phyloP scores from a whole-genome alignment of 2,113 vertebrate species.

The Phoxinus phoxinus region DNA sequence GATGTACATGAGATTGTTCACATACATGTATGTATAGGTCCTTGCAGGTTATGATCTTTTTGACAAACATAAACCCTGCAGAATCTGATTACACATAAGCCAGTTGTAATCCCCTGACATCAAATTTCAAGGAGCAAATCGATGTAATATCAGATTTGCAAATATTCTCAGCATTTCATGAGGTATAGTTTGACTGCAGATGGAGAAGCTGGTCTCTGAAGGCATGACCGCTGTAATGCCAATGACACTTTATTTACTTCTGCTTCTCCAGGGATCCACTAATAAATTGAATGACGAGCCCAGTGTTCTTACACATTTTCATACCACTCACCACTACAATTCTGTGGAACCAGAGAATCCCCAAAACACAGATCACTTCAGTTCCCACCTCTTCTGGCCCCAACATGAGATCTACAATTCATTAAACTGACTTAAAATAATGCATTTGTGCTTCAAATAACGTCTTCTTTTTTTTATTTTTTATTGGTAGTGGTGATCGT shows the following conservation, averaged over 20 bases:
- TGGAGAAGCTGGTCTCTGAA: neutral
- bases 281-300: conserved; percentile 40
- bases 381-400: neutral
- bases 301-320: neutral
- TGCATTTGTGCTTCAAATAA: neutral
- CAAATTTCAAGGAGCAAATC: neutral
- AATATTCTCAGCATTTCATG: conserved; percentile 5
- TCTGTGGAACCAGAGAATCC: neutral
- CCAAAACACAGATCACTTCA: conserved; percentile 20
- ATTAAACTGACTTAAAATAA: neutral
- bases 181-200: neutral
- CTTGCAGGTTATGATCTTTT: neutral
- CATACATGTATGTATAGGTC: neutral
- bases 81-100: neutral
- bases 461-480: too few species aligned
- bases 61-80: neutral
- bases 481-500: neutral
- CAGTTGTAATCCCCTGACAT: neutral
- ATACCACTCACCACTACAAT: neutral
- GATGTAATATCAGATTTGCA: neutral
- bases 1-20: neutral
- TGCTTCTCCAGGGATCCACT: conserved; percentile 1
- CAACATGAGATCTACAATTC: neutral
- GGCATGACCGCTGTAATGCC: neutral
- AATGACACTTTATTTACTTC: conserved; percentile 24